Evolutionary conservation across 2,797 vertebrate genomes (phyloP), one percentile per base, ranked within the genome.

Genomic region (Epinephelus malabaricus): DNA sequence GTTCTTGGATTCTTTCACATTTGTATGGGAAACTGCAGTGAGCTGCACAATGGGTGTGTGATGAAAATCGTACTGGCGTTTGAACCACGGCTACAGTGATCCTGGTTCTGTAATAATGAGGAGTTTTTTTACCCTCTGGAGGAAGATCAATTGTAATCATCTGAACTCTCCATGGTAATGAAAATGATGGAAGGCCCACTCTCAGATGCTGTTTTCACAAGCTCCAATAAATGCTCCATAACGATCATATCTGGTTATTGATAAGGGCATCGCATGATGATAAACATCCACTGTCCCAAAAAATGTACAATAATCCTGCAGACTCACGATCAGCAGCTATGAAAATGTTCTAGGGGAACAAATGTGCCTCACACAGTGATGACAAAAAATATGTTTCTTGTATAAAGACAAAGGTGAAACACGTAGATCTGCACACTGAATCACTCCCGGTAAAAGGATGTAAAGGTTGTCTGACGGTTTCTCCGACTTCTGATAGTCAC

Each of bases 131-230:
- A 49, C 43, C 11, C 38, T 30, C 68, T 89, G 69, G 81, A 81
- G 63, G 38, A 74, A 70, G 78, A 92, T 91, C 88, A 92, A 86
- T 89, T 83, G 82, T 83, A 88, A 92, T 90, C 86, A 90, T 82
- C 69, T 71, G 73, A 85, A 78, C 51, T 63, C 59, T 79, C 59
- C 30, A 69, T 63, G 19, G 81, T 63, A 77, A 87, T 88, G 59
- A 85, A 78, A 77, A 46, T 84, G 77, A 88, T 86, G 64, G 73
- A 88, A 81, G 46, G 40, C 54, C 61, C 61, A 23, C 65, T 88
- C 70, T 83, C 58, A 83, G 66, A 81, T 75, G 62, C 68, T 78
- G 68, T 80, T 85, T 86, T 81, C 70, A 80, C 63, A 79, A 59
- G 73, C 69, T 58, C 46, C 51, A 72, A 69, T 86, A 79, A 86